Percentiles rank a stretch among this genome's conserved stretches.
These are phyloP conservation scores for Ophion costatus DNA, from an alignment of 2,888 invertebrate species.

Conservation along the genomic window DNA sequence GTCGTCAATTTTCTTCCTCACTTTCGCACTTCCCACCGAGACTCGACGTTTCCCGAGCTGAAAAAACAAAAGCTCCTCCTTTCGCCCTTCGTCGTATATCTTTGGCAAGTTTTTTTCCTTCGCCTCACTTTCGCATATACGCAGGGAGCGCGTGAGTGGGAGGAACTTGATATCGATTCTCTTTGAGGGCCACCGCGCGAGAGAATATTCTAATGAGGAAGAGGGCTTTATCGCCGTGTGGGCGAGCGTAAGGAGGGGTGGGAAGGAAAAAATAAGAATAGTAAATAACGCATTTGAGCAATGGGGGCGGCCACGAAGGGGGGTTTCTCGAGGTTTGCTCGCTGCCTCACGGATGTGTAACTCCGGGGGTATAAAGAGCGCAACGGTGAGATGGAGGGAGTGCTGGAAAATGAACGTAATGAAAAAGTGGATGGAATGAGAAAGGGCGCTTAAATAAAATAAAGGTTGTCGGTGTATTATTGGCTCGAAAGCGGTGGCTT, in stretches of 20 bases:
- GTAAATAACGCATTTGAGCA: slow-evolving; percentile 81
- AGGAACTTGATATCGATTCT: slow-evolving; percentile 65
- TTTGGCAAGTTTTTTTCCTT: slow-evolving; percentile 16
- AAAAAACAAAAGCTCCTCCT: slow-evolving; percentile 7
- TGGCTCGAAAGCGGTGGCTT: slow-evolving; percentile 74
- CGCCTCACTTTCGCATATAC: slow-evolving; percentile 6
- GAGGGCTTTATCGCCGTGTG: slow-evolving; percentile 40
- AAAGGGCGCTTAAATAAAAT: slow-evolving; percentile 81
- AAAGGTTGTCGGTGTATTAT: slow-evolving; percentile 81
- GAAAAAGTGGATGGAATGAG: slow-evolving; percentile 78
- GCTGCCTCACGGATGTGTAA: slow-evolving; percentile 64
- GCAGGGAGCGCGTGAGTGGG: neutral
- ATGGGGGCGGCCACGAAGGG: slow-evolving; percentile 59
- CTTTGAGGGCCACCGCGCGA: slow-evolving; percentile 61
- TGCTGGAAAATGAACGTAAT: slow-evolving; percentile 80
- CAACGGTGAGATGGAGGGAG: slow-evolving; percentile 66
- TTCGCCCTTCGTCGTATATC: slow-evolving; percentile 11
- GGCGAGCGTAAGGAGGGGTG: slow-evolving; percentile 23
- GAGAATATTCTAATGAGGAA: slow-evolving; percentile 64
- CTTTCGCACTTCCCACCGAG: neutral
- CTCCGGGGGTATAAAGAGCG: slow-evolving; percentile 66
- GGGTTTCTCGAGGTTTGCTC: slow-evolving; percentile 57
- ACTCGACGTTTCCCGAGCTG: slow-evolving; percentile 10
- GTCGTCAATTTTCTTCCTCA: slow-evolving; percentile 37
- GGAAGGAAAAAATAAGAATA: slow-evolving; percentile 79